Conservation (phyloP, 2,113 vertebrate genomes). For the Lucifuga dentata region DNA sequence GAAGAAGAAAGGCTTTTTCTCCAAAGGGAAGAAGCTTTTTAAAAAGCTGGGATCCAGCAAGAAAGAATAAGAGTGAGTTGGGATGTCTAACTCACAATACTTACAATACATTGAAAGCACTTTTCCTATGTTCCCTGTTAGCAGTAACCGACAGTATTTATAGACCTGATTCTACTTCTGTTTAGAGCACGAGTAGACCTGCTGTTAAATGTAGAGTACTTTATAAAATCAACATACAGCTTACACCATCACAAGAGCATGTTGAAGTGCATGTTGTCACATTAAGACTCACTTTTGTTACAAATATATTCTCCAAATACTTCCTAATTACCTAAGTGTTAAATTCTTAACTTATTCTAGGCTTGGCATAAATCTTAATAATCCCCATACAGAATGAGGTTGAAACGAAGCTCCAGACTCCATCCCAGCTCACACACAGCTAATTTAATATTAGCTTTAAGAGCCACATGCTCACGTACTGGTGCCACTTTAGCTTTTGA, state of each 20-base stretch:
- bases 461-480: slow-evolving; percentile 22
- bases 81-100: slow-evolving; percentile 13
- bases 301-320: slow-evolving; percentile 19
- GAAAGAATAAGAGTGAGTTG: slow-evolving; percentile 83
- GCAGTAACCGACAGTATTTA: slow-evolving; percentile 26
- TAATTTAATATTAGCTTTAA: slow-evolving; percentile 47
- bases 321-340: slow-evolving; percentile 38
- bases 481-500: slow-evolving; percentile 68
- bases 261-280: slow-evolving; percentile 54
- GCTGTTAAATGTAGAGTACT: slow-evolving; percentile 20
- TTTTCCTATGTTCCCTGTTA: slow-evolving; percentile 58
- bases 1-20: slow-evolving; percentile 91
- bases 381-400: not conserved
- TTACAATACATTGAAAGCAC: slow-evolving; percentile 60
- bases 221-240: slow-evolving; percentile 18
- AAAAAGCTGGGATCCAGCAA: slow-evolving; percentile 91
- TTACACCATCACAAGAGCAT: slow-evolving; percentile 50
- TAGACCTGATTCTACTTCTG: slow-evolving; percentile 42
- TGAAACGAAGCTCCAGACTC: slow-evolving; percentile 12
- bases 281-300: slow-evolving; percentile 20
- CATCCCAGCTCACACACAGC: slow-evolving; percentile 14
- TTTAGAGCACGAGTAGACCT: slow-evolving; percentile 49
- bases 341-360: slow-evolving; percentile 10
- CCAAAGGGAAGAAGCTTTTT: slow-evolving; percentile 92
- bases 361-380: slow-evolving; percentile 4